Conservation (phyloP, 2,113 vertebrate species). For the Marcusenius ussheri region DNA sequence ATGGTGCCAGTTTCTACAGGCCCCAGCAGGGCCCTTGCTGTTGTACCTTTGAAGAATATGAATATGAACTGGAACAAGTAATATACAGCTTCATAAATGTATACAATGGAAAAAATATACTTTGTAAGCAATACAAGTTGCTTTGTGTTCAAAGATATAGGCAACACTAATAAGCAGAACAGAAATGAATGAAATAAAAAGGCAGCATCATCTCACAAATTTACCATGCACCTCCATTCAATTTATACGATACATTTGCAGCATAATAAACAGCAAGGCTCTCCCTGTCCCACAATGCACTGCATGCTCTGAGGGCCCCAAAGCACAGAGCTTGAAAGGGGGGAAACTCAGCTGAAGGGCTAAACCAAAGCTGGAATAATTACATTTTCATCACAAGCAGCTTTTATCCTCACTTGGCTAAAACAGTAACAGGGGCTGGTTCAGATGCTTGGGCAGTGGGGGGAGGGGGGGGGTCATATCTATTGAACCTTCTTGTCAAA, state of each 20-base stretch:
- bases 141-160: background rate
- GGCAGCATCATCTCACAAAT: background rate
- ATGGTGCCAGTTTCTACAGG: background rate
- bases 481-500: background rate
- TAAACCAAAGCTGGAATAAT: conserved; percentile 2
- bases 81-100: background rate
- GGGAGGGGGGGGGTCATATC: background rate
- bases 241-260: background rate
- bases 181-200: background rate
- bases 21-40: background rate
- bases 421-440: background rate
- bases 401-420: conserved; percentile 24
- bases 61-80: background rate
- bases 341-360: background rate
- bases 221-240: background rate
- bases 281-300: background rate
- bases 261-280: background rate
- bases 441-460: background rate
- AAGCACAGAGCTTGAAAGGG: background rate
- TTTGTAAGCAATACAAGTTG: background rate
- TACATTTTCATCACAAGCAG: conserved; percentile 12
- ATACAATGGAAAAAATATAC: background rate
- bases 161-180: background rate
- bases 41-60: background rate
- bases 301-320: background rate